Conservation (phyloP, 2,113 vertebrate genomes). For the Acinonyx jubatus region DNA sequence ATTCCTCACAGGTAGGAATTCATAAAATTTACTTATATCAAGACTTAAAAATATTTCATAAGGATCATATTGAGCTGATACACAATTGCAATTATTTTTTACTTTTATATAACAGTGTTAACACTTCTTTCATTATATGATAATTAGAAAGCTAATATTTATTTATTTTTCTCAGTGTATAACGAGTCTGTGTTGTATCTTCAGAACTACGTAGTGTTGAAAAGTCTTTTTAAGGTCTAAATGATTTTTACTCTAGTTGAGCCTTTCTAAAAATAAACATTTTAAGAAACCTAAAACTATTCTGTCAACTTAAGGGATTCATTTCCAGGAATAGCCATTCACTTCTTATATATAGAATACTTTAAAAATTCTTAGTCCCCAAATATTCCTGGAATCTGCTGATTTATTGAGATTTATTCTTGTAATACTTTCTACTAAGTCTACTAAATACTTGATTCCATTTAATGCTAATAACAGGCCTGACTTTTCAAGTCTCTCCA, state of each 20-base stretch:
- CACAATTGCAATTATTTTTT: constrained; percentile 2
- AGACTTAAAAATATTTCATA: not conserved
- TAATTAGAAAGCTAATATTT: not conserved
- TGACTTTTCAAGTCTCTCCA: constrained; percentile 11
- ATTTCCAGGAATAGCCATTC: constrained; percentile 54
- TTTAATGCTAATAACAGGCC: constrained; percentile 52
- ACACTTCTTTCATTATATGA: constrained; percentile 7
- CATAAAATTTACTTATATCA: not conserved
- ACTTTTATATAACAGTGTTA: not conserved
- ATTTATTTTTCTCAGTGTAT: not conserved
- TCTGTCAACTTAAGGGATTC: constrained; percentile 16
- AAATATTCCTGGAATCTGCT: constrained; percentile 59
- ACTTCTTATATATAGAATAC: constrained; percentile 7
- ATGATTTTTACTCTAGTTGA: constrained; percentile 42
- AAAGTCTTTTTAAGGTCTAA: not conserved
- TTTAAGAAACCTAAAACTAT: constrained; percentile 39
- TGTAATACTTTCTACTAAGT: constrained; percentile 27
- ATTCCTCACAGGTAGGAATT: not conserved
- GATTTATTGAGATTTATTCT: constrained; percentile 64
- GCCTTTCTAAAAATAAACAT: constrained; percentile 44
- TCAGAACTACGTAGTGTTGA: not conserved
- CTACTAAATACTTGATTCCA: constrained; percentile 50
- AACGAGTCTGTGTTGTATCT: not conserved
- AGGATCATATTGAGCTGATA: not conserved
- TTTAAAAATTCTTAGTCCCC: not conserved